Evolutionary conservation across 1,140 invertebrate species (phyloP).

Genomic region (Hycleus cichorii): DNA sequence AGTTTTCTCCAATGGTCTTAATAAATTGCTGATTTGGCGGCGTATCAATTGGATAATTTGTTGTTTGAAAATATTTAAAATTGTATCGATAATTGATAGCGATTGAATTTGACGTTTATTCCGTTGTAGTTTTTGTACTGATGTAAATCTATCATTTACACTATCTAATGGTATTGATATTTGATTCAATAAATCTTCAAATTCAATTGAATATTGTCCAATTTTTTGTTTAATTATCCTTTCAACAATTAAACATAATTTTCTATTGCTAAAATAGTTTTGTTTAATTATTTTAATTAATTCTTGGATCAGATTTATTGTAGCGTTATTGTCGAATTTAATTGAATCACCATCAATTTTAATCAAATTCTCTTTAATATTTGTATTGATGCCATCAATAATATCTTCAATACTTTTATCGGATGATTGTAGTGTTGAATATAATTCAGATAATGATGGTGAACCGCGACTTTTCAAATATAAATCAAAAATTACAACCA

Average conservation of each 20-base stretch:
- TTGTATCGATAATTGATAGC: not conserved
- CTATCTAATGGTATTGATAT: not conserved
- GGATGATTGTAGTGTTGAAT: not conserved
- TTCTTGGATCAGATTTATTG: not conserved
- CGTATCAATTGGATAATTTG: not conserved
- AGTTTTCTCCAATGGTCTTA: too few relatives aligned
- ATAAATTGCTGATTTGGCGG: too few relatives aligned
- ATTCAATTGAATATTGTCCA: not conserved
- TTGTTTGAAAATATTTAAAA: not conserved
- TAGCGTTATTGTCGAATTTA: not conserved
- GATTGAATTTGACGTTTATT: too few relatives aligned
- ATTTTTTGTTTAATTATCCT: not conserved
- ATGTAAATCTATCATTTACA: too few relatives aligned
- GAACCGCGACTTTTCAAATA: not conserved
- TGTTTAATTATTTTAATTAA: not conserved
- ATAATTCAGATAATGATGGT: not conserved
- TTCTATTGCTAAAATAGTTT: too few relatives aligned
- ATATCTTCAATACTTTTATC: not conserved
- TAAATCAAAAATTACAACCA: not conserved
- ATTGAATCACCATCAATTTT: constrained; percentile 3
- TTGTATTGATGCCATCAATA: constrained; percentile 1
- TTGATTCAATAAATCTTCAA: not conserved
- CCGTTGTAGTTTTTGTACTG: too few relatives aligned
- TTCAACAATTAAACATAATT: not conserved
- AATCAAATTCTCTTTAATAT: not conserved